These are phyloP conservation scores for Actinia tenebrosa DNA, from an alignment of 64 coral and sea anemone genomes.

Conservation along the genomic window DNA sequence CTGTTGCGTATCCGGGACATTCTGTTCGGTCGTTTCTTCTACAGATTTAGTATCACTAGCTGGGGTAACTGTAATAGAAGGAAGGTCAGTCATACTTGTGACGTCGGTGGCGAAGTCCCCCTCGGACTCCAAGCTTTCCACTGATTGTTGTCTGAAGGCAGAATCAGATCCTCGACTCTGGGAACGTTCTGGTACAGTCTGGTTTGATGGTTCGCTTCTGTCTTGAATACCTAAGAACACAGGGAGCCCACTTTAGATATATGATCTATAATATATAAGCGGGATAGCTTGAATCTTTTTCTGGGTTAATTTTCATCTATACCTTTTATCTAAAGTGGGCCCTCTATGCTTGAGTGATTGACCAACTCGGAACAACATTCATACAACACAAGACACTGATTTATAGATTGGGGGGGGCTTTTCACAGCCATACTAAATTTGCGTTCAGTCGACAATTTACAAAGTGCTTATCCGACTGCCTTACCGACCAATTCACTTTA, in stretches of 20 bases:
- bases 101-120: conserved; percentile 41
- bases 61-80: conserved; percentile 66
- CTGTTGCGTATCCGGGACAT: conserved; percentile 70
- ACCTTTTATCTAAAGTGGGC: no score
- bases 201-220: conserved; percentile 1
- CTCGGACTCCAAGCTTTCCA: conserved; percentile 79
- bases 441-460: no score
- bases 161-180: conserved; percentile 37
- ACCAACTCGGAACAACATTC: neutral
- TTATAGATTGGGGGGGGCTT: no score
- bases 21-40: conserved; percentile 84
- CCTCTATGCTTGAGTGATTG: neutral
- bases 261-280: no score
- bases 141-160: conserved; percentile 51
- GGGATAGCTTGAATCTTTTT: no score
- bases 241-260: no score
- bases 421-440: no score
- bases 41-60: conserved; percentile 29
- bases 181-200: conserved; percentile 18
- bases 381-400: neutral
- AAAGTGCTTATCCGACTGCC: no score
- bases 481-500: no score
- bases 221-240: neutral
- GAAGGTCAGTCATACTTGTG: conserved; percentile 42
- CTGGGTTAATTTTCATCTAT: neutral